These are phyloP conservation scores for Ennomos fuscantarius DNA, from an alignment of 2,888 invertebrate species.

Conservation along the genomic window DNA sequence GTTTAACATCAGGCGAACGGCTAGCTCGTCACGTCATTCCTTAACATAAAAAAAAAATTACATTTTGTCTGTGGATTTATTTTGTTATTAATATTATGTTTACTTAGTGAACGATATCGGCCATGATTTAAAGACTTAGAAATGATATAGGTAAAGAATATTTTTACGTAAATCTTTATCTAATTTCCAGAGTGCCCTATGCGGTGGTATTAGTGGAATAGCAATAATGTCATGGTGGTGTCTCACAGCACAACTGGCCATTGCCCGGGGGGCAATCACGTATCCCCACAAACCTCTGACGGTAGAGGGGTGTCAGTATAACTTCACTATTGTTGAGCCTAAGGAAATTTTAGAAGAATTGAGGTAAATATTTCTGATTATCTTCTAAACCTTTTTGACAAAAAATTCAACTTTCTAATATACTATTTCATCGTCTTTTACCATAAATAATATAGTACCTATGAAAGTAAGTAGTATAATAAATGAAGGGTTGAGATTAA, in stretches of 20 bases:
- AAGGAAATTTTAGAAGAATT: constrained; percentile 27
- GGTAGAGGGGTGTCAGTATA: constrained; percentile 87
- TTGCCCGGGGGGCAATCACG: constrained; percentile 85
- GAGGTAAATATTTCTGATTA: constrained; percentile 36
- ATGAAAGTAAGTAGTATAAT: no score
- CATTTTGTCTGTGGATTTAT: no score
- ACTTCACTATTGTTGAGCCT: constrained; percentile 72
- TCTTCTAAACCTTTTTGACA: not conserved
- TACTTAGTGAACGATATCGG: no score
- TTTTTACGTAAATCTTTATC: constrained; percentile 1
- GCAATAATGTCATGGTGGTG: constrained; percentile 86
- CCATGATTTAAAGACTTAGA: no score
- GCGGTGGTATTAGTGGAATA: constrained; percentile 85
- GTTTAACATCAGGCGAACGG: no score
- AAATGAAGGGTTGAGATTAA: no score
- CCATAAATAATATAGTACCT: no score
- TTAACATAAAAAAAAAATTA: no score
- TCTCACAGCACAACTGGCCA: constrained; percentile 86
- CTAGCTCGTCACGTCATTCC: no score
- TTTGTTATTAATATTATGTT: no score
- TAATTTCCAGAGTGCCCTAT: constrained; percentile 81
- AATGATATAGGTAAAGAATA: not conserved
- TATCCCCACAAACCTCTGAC: constrained; percentile 88
- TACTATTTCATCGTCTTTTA: no score
- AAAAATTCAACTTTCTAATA: no score